phyloP scores from a whole-genome alignment of 2,113 vertebrate genomes.

The Leucosticte australis region DNA sequence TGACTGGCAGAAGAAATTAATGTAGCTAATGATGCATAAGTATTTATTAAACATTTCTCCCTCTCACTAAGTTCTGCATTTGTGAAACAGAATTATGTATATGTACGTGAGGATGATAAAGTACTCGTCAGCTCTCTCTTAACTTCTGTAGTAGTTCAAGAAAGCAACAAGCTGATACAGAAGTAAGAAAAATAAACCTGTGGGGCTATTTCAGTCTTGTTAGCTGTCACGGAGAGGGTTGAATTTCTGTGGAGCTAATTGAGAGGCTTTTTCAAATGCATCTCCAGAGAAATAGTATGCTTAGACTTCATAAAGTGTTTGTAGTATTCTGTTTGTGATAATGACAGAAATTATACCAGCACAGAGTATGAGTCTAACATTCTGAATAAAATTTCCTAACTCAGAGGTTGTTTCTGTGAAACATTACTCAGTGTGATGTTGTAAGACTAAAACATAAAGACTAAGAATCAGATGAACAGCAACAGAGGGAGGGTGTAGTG shows the following conservation, averaged over 20 bases:
- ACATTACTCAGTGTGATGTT: not conserved
- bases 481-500: accelerated
- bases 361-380: not conserved
- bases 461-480: not conserved
- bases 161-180: not conserved
- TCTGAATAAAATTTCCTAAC: not conserved
- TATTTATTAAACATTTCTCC: not conserved
- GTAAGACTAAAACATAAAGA: not conserved
- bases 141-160: not conserved
- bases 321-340: not conserved
- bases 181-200: not conserved
- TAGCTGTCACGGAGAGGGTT: not conserved
- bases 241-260: not conserved
- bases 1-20: not conserved
- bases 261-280: not conserved
- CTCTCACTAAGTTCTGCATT: not conserved
- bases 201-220: not conserved
- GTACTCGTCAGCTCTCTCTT: not conserved
- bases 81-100: not conserved
- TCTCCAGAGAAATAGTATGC: not conserved
- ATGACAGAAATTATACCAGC: not conserved
- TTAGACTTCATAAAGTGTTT: not conserved
- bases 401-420: not conserved
- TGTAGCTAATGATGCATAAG: not conserved
- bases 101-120: not conserved